Evolutionary conservation across 1,140 invertebrate genomes (phyloP), one percentile per base, ranked within the genome.

Genomic region (Cydia amplana): DNA sequence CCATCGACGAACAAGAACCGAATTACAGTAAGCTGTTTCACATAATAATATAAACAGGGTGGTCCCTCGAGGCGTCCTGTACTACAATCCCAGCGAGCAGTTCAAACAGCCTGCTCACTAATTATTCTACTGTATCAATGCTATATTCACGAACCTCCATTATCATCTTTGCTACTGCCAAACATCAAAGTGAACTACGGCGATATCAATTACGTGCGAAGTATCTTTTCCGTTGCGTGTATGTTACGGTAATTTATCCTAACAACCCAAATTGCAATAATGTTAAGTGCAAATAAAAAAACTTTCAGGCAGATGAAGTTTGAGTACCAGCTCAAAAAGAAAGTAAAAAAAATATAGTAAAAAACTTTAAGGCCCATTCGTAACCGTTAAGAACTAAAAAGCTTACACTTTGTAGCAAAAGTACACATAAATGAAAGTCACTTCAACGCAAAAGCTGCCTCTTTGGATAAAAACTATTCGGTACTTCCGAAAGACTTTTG

Each of bases 51-150:
- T 23, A 70, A 67, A 36, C 32, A 18, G 6, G n/a, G n/a, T 55
- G 16, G 40, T n/a, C 75, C 67, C 72, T 76, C 25, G 63, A 43
- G 74, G 51, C 64, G 74, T 49, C 43, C 70, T 72, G 78, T 80
- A 85, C 82, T 81, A 85, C 78, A 79, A 78, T 76, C 75, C 40
- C 55, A 74, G 85, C 85, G 83, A 84, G 78, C 79, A 84, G 78
- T 83, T 82, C 81, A 86, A 87, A 85, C 84, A 87, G 78, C 60
- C 77, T 23, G 10, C 20, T 60, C 18, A 75, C 74, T 87, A 86
- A 87, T 87, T 86, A 87, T 86, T 85, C 85, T 83, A 85, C 82
- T 85, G 82, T 79, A 32, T 65, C 72, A 76, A 51, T 36, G 51
- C 32, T 73, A 70, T 36, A 67, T 36, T 70, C 65, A 70, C n/a